These are phyloP conservation scores for Phaenicophaeus curvirostris DNA, from an alignment of 2,797 vertebrate species.

Conservation along the genomic window DNA sequence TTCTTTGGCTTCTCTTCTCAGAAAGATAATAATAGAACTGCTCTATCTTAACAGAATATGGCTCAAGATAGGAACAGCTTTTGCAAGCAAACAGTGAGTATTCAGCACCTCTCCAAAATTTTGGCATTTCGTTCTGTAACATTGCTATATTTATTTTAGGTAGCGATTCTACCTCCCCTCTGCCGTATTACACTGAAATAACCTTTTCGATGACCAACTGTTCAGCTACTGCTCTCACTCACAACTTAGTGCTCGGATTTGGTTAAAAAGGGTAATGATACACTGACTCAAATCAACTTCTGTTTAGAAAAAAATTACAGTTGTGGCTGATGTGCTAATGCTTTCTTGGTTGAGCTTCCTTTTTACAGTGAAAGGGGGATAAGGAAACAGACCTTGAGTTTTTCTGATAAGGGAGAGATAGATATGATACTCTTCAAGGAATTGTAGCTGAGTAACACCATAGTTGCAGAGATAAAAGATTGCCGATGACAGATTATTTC, in stretches of 20 bases:
- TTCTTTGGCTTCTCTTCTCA: neutral
- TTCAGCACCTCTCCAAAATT: neutral
- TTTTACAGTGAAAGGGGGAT: slow-evolving; percentile 37
- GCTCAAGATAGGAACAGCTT: neutral
- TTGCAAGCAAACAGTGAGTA: neutral
- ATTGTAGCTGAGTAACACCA: neutral
- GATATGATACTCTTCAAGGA: neutral
- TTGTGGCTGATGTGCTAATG: neutral
- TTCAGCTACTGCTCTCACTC: neutral
- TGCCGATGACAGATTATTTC: neutral
- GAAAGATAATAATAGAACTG: neutral
- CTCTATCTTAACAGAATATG: neutral
- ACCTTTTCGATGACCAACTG: neutral
- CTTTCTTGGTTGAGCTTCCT: slow-evolving; percentile 31
- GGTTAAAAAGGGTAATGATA: neutral
- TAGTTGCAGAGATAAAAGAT: neutral
- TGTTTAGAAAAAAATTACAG: neutral
- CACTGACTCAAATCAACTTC: neutral
- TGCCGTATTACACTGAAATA: neutral
- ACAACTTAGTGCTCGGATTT: neutral
- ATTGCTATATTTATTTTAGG: neutral
- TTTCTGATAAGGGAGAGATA: slow-evolving; percentile 8
- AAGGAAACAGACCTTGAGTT: neutral
- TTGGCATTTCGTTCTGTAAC: neutral
- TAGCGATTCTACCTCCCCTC: neutral